Evolutionary conservation across 2,888 invertebrate genomes (phyloP).

Genomic region (Pandemis corylana): DNA sequence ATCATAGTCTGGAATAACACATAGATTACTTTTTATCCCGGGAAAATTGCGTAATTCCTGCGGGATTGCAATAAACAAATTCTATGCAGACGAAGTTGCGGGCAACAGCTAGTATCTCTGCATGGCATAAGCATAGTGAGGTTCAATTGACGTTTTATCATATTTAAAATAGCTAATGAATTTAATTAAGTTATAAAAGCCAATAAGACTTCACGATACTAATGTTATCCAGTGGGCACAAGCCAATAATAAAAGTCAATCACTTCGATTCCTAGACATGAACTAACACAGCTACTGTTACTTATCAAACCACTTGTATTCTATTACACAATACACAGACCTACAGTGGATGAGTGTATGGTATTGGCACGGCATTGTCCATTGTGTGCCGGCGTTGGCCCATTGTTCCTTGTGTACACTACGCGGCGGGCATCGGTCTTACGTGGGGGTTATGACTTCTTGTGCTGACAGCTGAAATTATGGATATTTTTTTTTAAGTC

Average conservation of each 20-base stretch:
- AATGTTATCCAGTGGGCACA: too few species aligned
- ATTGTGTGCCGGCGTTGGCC: constrained; percentile 77
- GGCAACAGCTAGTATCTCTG: too few species aligned
- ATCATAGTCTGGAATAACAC: too few species aligned
- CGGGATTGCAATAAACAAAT: too few species aligned
- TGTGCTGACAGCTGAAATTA: constrained; percentile 40
- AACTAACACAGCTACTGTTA: constrained; percentile 30
- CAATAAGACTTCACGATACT: too few species aligned
- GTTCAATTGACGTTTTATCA: too few species aligned
- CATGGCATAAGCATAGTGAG: too few species aligned
- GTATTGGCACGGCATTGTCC: constrained; percentile 80
- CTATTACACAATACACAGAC: constrained; percentile 69
- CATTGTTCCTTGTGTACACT: constrained; percentile 76
- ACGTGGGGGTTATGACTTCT: constrained; percentile 70
- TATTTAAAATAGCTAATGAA: too few species aligned
- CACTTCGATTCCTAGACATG: constrained; percentile 1
- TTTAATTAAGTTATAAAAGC: too few species aligned
- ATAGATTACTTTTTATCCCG: too few species aligned
- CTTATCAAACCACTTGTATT: constrained; percentile 48
- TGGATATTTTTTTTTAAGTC: background rate
- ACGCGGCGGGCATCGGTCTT: constrained; percentile 65
- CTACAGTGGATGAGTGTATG: constrained; percentile 73
- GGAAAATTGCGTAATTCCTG: too few species aligned
- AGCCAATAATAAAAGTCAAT: background rate
- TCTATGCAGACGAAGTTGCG: too few species aligned